Evolutionary conservation across 2,113 vertebrate genomes (phyloP), one percentile per base, ranked within the genome.

Genomic region (Tilapia sparmanii): DNA sequence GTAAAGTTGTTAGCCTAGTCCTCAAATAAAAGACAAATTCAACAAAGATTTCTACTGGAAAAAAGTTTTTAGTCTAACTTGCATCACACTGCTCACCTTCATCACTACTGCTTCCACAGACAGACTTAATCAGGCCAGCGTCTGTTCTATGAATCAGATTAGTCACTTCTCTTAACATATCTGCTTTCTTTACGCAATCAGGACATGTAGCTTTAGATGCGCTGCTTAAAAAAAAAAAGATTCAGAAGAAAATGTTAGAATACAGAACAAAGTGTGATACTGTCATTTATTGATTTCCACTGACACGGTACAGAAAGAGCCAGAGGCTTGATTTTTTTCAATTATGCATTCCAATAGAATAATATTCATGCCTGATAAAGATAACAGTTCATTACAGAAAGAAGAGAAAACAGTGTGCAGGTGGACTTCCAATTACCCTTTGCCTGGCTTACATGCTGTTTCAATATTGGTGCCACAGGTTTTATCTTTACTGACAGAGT

Each of bases 201-300:
- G 38, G 40, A 47, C 38, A 26, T 6, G 38, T 24, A 45, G 38
- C 38, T 45, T 40, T 24, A 42, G 66, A 71, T 18, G 40, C 7
- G n/a, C 13, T 26, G 13, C 22, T 26, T 6, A 1, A 18, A 45
- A 73, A 63, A 73, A 63, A 63, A n/a, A 12, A 68, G 15, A 76
- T 47, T 18, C 10, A 29, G 24, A 76, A 31, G 16, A 50, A 45
- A 45, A 61, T 29, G 9, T n/a, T 16, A 83, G 10, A 10, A 53
- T 31, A 40, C 2, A 71, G 2, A 26, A 68, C 29, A 66, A 86
- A 53, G 24, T 42, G 15, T 4, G 40, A 80, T 82, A 68, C 19
- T 73, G 53, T 45, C 3, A 76, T 94, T 95, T 94, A 94, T 94
- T 95, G 38, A 90, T 71, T 89, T 94, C 13, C 90, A 91, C 19